phyloP scores from a whole-genome alignment of 2,888 invertebrate species.

The Drosophila rubida region DNA sequence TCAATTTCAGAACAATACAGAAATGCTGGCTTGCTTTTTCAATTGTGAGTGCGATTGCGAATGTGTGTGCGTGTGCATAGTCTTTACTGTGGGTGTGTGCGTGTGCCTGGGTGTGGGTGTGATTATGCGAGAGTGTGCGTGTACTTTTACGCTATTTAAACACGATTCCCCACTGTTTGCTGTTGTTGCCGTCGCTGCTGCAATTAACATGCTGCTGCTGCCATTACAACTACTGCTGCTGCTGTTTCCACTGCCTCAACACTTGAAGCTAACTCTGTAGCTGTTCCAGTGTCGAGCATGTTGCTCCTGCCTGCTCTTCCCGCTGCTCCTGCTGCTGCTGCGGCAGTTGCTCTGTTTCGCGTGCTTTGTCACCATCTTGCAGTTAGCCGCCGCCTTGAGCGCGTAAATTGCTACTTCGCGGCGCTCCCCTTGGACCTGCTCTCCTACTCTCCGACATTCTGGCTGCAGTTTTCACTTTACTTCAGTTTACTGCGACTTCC shows the following conservation, averaged over 20 bases:
- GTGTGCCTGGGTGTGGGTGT: slow-evolving; percentile 9
- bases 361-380: slow-evolving; percentile 73
- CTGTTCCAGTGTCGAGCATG: slow-evolving; percentile 19
- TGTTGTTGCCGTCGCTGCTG: slow-evolving; percentile 52
- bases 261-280: slow-evolving; percentile 53
- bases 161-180: slow-evolving; percentile 67
- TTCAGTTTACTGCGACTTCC: slow-evolving; percentile 50
- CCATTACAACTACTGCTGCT: slow-evolving; percentile 47
- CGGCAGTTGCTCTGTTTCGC: slow-evolving; percentile 41
- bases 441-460: background rate
- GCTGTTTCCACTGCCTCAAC: slow-evolving; percentile 41
- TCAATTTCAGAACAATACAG: slow-evolving; percentile 59
- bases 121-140: slow-evolving; percentile 14
- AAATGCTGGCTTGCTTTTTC: slow-evolving; percentile 21
- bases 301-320: slow-evolving; percentile 20
- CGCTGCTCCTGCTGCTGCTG: slow-evolving; percentile 31
- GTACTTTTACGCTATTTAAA: slow-evolving; percentile 70
- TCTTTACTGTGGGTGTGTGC: background rate
- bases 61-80: slow-evolving; percentile 10
- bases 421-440: slow-evolving; percentile 20
- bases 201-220: slow-evolving; percentile 58
- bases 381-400: slow-evolving; percentile 61
- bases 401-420: slow-evolving; percentile 78
- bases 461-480: slow-evolving; percentile 57
- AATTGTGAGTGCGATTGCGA: slow-evolving; percentile 4